These are phyloP conservation scores for Dasyurus viverrinus DNA, from an alignment of 2,113 vertebrate genomes.

Conservation along the genomic window DNA sequence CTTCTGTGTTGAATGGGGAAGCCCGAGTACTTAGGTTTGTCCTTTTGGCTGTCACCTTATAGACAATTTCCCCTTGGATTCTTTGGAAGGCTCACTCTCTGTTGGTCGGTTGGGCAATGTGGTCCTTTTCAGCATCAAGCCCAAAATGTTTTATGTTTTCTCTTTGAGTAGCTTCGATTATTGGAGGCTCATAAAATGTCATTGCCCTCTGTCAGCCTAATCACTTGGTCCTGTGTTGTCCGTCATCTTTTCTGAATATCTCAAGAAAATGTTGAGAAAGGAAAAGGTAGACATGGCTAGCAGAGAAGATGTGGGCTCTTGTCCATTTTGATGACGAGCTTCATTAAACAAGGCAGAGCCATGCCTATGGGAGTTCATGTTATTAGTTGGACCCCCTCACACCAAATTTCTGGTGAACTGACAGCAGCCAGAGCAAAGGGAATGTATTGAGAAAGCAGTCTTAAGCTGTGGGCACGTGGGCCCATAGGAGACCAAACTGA, in stretches of 20 bases:
- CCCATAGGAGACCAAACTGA: constrained; percentile 48
- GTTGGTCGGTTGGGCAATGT: constrained; percentile 62
- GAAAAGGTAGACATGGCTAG: constrained; percentile 35
- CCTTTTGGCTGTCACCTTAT: constrained; percentile 66
- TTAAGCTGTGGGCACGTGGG: not conserved
- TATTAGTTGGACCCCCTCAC: constrained; percentile 29
- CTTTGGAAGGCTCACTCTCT: constrained; percentile 49
- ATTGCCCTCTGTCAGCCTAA: constrained; percentile 43
- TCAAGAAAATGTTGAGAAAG: constrained; percentile 45
- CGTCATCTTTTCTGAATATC: constrained; percentile 40
- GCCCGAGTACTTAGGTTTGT: constrained; percentile 58
- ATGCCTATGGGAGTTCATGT: constrained; percentile 36
- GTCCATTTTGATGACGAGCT: constrained; percentile 48
- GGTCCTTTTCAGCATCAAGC: constrained; percentile 42
- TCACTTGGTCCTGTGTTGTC: constrained; percentile 34
- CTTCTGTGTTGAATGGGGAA: constrained; percentile 74
- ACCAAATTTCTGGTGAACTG: constrained; percentile 22
- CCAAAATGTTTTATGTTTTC: constrained; percentile 57
- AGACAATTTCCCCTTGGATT: constrained; percentile 60
- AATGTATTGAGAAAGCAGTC: constrained; percentile 38
- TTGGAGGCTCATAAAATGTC: constrained; percentile 10
- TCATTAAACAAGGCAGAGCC: constrained; percentile 38
- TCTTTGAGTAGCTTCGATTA: constrained; percentile 44
- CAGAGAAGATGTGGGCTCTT: constrained; percentile 30
- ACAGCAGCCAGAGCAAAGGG: constrained; percentile 9